These are phyloP conservation scores for Sthenelais limicola DNA, from an alignment of 2,888 invertebrate species.

Conservation along the genomic window DNA sequence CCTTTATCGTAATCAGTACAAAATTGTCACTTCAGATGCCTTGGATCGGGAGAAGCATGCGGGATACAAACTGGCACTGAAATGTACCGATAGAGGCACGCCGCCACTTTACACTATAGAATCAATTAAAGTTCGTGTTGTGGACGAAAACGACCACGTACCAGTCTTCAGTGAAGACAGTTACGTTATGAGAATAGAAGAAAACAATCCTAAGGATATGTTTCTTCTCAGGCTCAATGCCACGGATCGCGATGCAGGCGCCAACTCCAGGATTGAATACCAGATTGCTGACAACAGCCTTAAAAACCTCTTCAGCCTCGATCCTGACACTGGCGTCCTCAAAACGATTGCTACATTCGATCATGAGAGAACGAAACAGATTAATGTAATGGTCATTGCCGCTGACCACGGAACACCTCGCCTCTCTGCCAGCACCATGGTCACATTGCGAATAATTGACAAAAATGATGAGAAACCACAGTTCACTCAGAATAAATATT, in stretches of 20 bases:
- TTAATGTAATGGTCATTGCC: constrained; percentile 57
- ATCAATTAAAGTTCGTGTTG: constrained; percentile 26
- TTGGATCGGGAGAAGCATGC: constrained; percentile 53
- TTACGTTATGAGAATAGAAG: constrained; percentile 20
- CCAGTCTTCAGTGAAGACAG: constrained; percentile 40
- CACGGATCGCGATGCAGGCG: constrained; percentile 28
- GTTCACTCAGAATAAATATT: constrained; percentile 48
- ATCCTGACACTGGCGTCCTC: constrained; percentile 29
- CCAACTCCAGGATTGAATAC: constrained; percentile 28
- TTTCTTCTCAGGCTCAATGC: constrained; percentile 36
- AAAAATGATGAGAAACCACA: constrained; percentile 61
- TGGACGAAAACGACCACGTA: constrained; percentile 45
- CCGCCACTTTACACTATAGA: constrained; percentile 30
- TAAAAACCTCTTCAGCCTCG: constrained; percentile 20
- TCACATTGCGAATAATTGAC: constrained; percentile 57
- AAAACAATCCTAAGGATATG: constrained; percentile 32
- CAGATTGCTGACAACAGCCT: background rate
- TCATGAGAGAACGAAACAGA: constrained; percentile 14
- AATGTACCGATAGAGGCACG: constrained; percentile 53
- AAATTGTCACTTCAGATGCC: constrained; percentile 42
- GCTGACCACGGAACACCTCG: constrained; percentile 59
- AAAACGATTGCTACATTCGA: constrained; percentile 31
- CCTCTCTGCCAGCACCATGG: constrained; percentile 54
- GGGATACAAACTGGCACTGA: constrained; percentile 51
- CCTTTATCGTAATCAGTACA: constrained; percentile 52